These are phyloP conservation scores for Empis livida DNA, from an alignment of 2,888 invertebrate species.

Conservation along the genomic window DNA sequence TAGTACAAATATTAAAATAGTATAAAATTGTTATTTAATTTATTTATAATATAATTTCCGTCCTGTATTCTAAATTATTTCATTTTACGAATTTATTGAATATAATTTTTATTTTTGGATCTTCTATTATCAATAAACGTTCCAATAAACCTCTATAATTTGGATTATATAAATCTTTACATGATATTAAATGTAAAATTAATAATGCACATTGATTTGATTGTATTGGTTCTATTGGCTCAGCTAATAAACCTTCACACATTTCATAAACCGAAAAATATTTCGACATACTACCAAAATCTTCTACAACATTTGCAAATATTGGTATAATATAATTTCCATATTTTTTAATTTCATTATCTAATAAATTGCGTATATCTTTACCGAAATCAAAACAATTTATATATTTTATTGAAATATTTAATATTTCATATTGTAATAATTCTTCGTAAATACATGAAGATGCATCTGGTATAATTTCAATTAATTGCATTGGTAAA, in stretches of 20 bases:
- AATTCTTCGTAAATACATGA: too few relatives aligned
- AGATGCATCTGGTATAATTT: too few relatives aligned
- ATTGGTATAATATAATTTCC: not conserved
- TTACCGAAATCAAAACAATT: not conserved
- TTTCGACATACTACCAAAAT: not conserved
- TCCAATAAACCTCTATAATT: not conserved
- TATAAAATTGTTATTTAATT: too few relatives aligned
- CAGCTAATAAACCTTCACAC: not conserved
- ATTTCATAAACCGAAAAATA: not conserved
- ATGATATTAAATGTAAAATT: not conserved
- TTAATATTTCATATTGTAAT: too few relatives aligned
- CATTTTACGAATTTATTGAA: too few relatives aligned
- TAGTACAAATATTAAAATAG: too few relatives aligned
- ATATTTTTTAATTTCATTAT: not conserved
- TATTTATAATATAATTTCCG: not conserved
- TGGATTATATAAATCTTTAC: not conserved
- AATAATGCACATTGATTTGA: not conserved
- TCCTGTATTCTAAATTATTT: not conserved
- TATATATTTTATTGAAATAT: too few relatives aligned
- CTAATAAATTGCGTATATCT: not conserved
- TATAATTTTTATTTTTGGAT: not conserved
- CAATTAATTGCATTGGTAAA: too few relatives aligned
- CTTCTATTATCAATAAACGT: not conserved
- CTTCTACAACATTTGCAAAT: not conserved
- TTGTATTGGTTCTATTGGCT: not conserved